Evolutionary conservation across 2,888 invertebrate genomes (phyloP).

Genomic region (Pristionchus arcanus): DNA sequence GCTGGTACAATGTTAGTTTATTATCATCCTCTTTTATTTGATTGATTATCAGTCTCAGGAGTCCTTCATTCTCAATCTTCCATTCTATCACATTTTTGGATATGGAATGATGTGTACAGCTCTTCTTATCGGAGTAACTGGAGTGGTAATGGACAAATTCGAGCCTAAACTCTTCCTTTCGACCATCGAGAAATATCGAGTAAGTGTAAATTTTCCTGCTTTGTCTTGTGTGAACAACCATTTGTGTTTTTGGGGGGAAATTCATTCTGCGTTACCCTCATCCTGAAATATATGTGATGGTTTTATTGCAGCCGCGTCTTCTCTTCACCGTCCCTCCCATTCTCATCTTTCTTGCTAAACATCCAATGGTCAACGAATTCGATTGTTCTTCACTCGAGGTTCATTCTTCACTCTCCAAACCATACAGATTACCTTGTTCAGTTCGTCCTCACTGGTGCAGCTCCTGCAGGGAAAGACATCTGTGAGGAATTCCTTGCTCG

Average conservation of each 20-base stretch:
- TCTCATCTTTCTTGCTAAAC: conserved; percentile 86
- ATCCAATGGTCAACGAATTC: conserved; percentile 86
- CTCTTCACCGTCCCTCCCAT: conserved; percentile 89
- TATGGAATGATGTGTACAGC: conserved; percentile 66
- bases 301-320: conserved; percentile 83
- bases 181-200: conserved; percentile 70
- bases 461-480: conserved; percentile 73
- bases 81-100: conserved; percentile 78
- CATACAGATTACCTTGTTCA: neutral
- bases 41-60: conserved; percentile 1
- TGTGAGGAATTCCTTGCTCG: conserved; percentile 64
- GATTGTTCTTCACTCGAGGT: conserved; percentile 86
- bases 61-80: conserved; percentile 63
- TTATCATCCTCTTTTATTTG: neutral
- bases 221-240: neutral
- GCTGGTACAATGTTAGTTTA: conserved; percentile 25
- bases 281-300: neutral
- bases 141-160: conserved; percentile 68
- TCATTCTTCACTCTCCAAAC: neutral
- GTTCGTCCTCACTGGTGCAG: conserved; percentile 69
- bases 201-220: conserved; percentile 19
- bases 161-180: conserved; percentile 71
- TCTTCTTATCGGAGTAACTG: conserved; percentile 63
- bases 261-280: too few species aligned
- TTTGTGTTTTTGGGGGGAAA: too few species aligned